These are phyloP conservation scores for Aquatica leii DNA, from an alignment of 2,888 invertebrate genomes.

Conservation along the genomic window DNA sequence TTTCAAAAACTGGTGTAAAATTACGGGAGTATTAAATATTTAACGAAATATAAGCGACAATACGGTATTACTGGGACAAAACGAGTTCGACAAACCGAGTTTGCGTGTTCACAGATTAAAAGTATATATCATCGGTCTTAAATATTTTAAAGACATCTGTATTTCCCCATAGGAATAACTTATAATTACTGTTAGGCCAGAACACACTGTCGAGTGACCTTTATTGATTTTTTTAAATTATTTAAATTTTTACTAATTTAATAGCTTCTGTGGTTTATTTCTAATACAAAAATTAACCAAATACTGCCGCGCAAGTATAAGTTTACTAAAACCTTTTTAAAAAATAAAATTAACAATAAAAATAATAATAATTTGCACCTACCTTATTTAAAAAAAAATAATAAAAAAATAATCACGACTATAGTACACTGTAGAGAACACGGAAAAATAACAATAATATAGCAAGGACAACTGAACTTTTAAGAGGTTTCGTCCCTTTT, in stretches of 20 bases:
- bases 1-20: too few relatives aligned
- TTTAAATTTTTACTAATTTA: too few relatives aligned
- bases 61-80: background rate
- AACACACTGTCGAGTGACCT: conserved; percentile 37
- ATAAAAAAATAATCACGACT: background rate
- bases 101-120: conserved; percentile 40
- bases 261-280: too few relatives aligned
- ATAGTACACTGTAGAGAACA: conserved; percentile 10
- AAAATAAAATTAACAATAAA: too few relatives aligned
- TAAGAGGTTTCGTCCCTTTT: conserved; percentile 55
- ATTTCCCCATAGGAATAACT: conserved; percentile 47
- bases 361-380: background rate
- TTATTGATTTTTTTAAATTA: conserved; percentile 39
- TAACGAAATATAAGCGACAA: too few relatives aligned
- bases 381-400: conserved; percentile 5
- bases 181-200: conserved; percentile 45
- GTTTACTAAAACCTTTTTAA: too few relatives aligned
- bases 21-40: too few relatives aligned
- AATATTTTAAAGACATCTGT: conserved; percentile 49
- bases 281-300: too few relatives aligned
- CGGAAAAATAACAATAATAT: conserved; percentile 23
- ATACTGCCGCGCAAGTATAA: too few relatives aligned
- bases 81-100: conserved; percentile 38
- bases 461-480: conserved; percentile 41
- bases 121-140: conserved; percentile 34